These are phyloP conservation scores for Alces alces DNA, from an alignment of 2,113 vertebrate genomes.

Conservation along the genomic window DNA sequence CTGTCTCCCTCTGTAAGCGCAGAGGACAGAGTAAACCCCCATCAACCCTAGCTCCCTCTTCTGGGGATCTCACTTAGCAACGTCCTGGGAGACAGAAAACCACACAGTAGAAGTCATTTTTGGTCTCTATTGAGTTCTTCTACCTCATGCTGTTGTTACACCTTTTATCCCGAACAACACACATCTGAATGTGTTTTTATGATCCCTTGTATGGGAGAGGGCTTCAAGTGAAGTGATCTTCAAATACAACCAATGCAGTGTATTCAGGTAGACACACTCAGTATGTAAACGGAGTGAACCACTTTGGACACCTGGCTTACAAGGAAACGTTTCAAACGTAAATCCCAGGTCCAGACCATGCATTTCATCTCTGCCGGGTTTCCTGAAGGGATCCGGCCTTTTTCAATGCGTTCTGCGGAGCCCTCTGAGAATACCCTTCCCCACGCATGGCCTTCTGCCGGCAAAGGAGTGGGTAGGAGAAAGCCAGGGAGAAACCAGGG, in stretches of 20 bases:
- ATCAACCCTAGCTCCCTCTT: not conserved
- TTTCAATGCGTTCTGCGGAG: not conserved
- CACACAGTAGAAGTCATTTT: no score
- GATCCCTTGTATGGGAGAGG: not conserved
- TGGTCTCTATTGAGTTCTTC: not conserved
- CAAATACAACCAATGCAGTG: not conserved
- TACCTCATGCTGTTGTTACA: not conserved
- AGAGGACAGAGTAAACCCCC: not conserved
- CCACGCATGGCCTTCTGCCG: not conserved
- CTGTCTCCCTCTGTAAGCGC: fast-evolving
- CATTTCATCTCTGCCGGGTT: not conserved
- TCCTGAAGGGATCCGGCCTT: not conserved
- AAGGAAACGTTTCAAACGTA: fast-evolving
- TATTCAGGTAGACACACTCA: not conserved
- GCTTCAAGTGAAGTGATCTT: not conserved
- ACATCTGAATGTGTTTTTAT: not conserved
- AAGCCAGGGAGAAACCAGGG: not conserved
- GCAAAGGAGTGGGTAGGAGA: no score
- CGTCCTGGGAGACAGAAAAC: not conserved
- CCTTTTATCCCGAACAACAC: not conserved
- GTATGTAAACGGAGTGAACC: not conserved
- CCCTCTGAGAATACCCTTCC: not conserved
- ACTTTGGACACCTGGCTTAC: not conserved
- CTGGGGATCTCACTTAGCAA: not conserved
- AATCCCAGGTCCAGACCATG: not conserved